Base-by-base conservation (phyloP, 2,888 invertebrate genomes). In the Drosophila anomelani region DNA sequence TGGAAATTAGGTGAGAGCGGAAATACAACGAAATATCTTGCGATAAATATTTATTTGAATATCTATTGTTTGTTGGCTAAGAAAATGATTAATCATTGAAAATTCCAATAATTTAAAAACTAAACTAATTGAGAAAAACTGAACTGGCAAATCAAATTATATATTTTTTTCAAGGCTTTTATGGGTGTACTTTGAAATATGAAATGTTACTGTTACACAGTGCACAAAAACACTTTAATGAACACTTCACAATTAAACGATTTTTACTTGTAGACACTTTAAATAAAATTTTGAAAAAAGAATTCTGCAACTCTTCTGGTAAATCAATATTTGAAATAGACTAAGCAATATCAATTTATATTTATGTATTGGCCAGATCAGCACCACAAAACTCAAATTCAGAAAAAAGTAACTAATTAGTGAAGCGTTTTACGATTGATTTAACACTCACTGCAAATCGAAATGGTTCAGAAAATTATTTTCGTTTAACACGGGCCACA, bases 1-100 rank as follows among this genome's bases (percentile, higher is more conserved):
- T 79, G 79, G 79, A 85, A 88, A 74, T 59, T 23, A 58, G 49
- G 38, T 49, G 66, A 64, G 36, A 17, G 13, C 17, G 56, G 29
- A 32, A 32, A 47, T 67, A 17, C 20, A 26, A 41, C 9, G 13
- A 49, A 69, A 20, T 9, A 29, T 9, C 23, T 62, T 4, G 20
- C 23, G 13, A 32, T 47, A 34, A 62, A 39, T 62, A 47, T 62
- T 47, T 47, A 32, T 32, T n/a, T 8, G 20, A 7, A 20, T 46
- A 61, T 46, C 38, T 60, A 39, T 63, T 47, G 12, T n/a, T 17
- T 63, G 12, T 41, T 62, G 46, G 46, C 62, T 26, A 17, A 12
- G 63, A n/a, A 63, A 39, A 47, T 32, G 15, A 62, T 38, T 59
- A 29, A 62, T 46, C 26, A 36, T 13, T 7, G n/a, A 9, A 9